These are phyloP conservation scores for Notolepis coatsorum DNA, from an alignment of 2,797 vertebrate species.

Conservation along the genomic window DNA sequence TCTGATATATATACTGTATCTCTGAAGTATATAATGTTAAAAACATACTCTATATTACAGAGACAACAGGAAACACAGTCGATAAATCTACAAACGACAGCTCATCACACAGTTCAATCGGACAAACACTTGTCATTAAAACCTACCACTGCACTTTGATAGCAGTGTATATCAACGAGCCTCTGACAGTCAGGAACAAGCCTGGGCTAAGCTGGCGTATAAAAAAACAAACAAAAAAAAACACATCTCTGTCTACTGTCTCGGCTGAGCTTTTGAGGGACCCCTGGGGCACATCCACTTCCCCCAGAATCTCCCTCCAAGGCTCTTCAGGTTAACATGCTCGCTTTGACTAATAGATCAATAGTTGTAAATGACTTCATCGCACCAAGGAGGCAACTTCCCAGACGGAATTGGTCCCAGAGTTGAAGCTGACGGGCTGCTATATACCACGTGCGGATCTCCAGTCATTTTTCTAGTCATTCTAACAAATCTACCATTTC, in stretches of 20 bases:
- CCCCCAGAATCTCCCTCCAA: slow-evolving; percentile 77
- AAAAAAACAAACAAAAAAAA: slow-evolving; percentile 32
- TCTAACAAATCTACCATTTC: slow-evolving; percentile 34
- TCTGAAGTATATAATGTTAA: no score
- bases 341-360: slow-evolving; percentile 82
- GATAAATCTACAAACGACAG: no score
- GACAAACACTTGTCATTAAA: slow-evolving; percentile 6
- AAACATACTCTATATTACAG: no score
- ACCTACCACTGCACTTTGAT: not conserved
- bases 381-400: slow-evolving; percentile 76
- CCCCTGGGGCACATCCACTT: slow-evolving; percentile 75
- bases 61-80: no score
- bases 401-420: slow-evolving; percentile 69
- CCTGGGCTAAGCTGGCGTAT: slow-evolving; percentile 55
- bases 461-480: slow-evolving; percentile 24
- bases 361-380: slow-evolving; percentile 86
- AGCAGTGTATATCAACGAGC: slow-evolving; percentile 16
- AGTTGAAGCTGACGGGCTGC: slow-evolving; percentile 63
- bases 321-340: slow-evolving; percentile 80
- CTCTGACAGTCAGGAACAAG: slow-evolving; percentile 35
- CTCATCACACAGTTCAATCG: slow-evolving; percentile 2
- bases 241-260: slow-evolving; percentile 72
- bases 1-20: no score
- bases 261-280: slow-evolving; percentile 69
- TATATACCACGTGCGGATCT: slow-evolving; percentile 14